phyloP scores from a whole-genome alignment of 2,113 vertebrate species.

The Struthio camelus region DNA sequence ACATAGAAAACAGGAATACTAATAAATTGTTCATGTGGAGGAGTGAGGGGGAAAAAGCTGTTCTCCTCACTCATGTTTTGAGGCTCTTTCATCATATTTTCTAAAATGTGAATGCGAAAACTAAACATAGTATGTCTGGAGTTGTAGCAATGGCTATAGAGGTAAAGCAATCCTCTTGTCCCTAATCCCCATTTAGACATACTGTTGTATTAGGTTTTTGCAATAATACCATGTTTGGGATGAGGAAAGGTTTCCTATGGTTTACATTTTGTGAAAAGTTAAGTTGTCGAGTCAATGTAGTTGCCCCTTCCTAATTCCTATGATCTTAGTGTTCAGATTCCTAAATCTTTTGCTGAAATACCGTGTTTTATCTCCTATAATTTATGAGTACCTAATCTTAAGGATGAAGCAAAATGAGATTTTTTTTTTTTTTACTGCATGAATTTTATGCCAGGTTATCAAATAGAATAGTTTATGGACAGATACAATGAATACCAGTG shows the following conservation, averaged over 20 bases:
- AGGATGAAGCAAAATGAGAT: not conserved
- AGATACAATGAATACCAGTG: not conserved
- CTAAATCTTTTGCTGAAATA: not conserved
- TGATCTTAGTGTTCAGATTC: not conserved
- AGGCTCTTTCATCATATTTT: not conserved
- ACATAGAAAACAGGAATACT: slow-evolving; percentile 74
- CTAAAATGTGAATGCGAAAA: not conserved
- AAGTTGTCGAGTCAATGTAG: not conserved
- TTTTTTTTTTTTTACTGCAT: not conserved
- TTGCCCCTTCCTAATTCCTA: not conserved
- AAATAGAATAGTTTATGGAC: not conserved
- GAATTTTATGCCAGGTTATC: not conserved
- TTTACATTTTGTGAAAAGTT: not conserved
- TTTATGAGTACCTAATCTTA: not conserved
- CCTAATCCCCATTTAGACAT: not conserved
- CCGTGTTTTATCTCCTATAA: not conserved
- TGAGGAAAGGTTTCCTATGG: not conserved
- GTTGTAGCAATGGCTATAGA: not conserved
- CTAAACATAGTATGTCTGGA: not conserved
- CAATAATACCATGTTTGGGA: not conserved
- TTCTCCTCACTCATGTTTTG: not conserved
- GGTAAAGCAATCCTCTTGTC: not conserved
- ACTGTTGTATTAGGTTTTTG: not conserved
- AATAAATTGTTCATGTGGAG: slow-evolving; percentile 77
- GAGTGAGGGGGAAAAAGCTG: not conserved